Evolutionary conservation across 2,888 invertebrate genomes (phyloP), one percentile per base, ranked within the genome.

Genomic region (Macropis europaea): DNA sequence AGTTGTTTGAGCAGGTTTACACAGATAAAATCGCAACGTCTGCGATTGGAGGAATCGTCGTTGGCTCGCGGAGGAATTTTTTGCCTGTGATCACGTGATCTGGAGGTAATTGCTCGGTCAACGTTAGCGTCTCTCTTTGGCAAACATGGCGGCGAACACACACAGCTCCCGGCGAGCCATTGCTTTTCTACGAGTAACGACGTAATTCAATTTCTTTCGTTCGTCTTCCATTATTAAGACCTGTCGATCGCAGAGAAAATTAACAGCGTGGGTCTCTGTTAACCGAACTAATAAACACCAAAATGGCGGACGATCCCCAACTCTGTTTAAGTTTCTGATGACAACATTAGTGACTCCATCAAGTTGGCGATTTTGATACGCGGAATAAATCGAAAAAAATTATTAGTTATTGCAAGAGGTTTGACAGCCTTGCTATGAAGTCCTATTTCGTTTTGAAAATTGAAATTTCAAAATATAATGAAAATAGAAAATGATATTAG

Each of bases 151-250:
- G 45, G 30, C 34, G 22, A 59, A 60, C 15, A 54, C 43, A 64
- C 19, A 43, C 19, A 43, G 34, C 42, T 30, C 9, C 17, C 5
- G 66, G 70, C 53, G 11, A 32, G 26, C 11, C 24, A 3, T 2
- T 34, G 54, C 48, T 68, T 62, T 53, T 48, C 68, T 47, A 61
- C 45, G 34, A 15, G 9, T 30, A 11, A 7, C 13, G 26, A 11
- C 13, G 42, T 63, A 63, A 68, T 68, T 52, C 50, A 63, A 63
- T 69, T 69, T 56, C 68, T 68, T 53, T 57, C 19, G 22, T 52
- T 15, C 30, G 52, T 42, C 47, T 36, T 22, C 40, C 40, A 19
- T 69, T 64, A 47, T 53, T 59, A 34, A 28, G 24, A 6, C 19
- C 13, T 30, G 19, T 15, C 30, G 45, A 57, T 59, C 64, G 19